phyloP scores from a whole-genome alignment of 2,797 vertebrate species.

The Labeo calbasu region DNA sequence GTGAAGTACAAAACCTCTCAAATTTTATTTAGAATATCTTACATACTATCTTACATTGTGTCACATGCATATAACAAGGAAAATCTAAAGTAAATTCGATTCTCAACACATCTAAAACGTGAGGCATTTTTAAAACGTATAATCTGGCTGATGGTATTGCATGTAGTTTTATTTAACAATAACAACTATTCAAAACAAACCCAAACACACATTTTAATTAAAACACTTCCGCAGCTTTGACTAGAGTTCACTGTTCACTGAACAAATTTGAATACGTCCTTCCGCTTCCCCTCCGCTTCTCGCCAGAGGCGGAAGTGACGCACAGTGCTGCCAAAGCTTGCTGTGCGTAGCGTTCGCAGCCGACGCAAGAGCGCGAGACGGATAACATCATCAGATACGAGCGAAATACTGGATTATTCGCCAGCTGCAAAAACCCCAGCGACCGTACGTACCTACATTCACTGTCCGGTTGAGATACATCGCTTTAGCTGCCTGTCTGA shows the following conservation, averaged over 20 bases:
- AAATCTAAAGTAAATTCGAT: background rate
- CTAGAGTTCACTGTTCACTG: too few species aligned
- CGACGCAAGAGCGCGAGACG: conserved; percentile 16
- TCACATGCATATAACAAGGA: background rate
- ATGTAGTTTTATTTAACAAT: background rate
- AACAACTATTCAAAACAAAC: background rate
- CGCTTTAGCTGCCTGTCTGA: background rate
- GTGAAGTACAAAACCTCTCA: background rate
- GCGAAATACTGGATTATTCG: background rate
- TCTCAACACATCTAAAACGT: background rate
- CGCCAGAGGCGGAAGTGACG: conserved; percentile 55
- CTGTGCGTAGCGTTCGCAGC: conserved; percentile 48
- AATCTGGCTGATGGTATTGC: background rate
- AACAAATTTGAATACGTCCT: background rate
- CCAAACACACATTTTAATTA: background rate
- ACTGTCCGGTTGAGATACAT: background rate
- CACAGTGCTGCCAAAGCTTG: background rate
- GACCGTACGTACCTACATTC: conserved; percentile 28
- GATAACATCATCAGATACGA: conserved; percentile 28
- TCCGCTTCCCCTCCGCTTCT: background rate
- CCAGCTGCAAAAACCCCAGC: background rate
- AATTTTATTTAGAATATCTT: background rate
- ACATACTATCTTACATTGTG: background rate
- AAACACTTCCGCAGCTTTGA: background rate
- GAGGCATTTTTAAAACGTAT: background rate